These are phyloP conservation scores for Entosphenus tridentatus DNA, from an alignment of 2,113 vertebrate genomes.

Conservation along the genomic window DNA sequence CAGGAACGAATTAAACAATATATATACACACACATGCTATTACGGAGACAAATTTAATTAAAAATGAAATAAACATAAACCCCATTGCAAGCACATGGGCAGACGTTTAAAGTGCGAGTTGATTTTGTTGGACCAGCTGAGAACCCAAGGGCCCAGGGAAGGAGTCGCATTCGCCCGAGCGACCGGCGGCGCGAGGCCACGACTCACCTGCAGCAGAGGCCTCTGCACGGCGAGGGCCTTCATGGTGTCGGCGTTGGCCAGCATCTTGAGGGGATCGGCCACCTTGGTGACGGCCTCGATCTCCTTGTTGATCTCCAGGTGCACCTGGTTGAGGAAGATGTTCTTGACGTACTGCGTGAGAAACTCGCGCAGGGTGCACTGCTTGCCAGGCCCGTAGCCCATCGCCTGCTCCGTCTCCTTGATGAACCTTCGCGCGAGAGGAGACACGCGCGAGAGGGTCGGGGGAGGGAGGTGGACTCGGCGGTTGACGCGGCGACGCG, in stretches of 20 bases:
- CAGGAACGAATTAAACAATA: too few species aligned
- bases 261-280: conserved; percentile 59
- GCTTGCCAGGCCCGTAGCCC: conserved; percentile 56
- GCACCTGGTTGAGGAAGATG: conserved; percentile 80
- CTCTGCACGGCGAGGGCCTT: conserved; percentile 66
- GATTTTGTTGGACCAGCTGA: too few species aligned
- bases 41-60: too few species aligned
- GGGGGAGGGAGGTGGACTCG: not conserved
- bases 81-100: too few species aligned
- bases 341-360: conserved; percentile 90
- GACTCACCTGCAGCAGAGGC: conserved; percentile 63
- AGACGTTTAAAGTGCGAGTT: too few species aligned
- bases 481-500: too few species aligned
- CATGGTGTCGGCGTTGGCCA: conserved; percentile 83
- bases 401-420: conserved; percentile 70
- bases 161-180: not conserved
- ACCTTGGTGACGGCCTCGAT: conserved; percentile 70
- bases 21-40: too few species aligned
- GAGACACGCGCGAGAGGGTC: not conserved
- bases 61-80: too few species aligned
- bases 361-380: conserved; percentile 74
- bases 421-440: conserved; percentile 42
- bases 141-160: not conserved
- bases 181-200: not conserved
- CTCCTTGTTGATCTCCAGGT: conserved; percentile 87